Conservation (phyloP, 2,797 vertebrate genomes). For the Arrhamphus sclerolepis region DNA sequence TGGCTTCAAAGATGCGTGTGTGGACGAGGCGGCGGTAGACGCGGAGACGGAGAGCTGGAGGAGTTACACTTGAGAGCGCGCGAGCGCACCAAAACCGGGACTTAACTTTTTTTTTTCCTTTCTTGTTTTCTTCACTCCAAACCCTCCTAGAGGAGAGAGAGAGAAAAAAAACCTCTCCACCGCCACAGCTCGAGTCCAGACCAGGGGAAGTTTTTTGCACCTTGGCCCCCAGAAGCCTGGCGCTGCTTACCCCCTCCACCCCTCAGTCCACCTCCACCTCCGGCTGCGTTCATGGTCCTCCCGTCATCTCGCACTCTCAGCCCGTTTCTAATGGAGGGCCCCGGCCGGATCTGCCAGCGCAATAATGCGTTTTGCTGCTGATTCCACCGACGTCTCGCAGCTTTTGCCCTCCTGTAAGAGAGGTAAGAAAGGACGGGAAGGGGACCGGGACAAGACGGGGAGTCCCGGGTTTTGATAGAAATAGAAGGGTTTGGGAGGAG, state of each 20-base stretch:
- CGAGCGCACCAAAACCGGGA: background rate
- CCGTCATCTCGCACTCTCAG: constrained; percentile 62
- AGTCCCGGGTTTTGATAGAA: constrained; percentile 23
- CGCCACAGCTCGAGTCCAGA: constrained; percentile 6
- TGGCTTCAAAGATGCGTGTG: constrained; percentile 76
- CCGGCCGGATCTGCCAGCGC: constrained; percentile 79
- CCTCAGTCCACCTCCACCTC: constrained; percentile 18
- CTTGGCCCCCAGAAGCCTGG: constrained; percentile 46
- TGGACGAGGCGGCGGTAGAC: constrained; percentile 60
- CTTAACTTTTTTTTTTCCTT: background rate
- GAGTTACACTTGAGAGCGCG: background rate
- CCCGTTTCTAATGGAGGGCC: constrained; percentile 85
- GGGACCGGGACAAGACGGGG: constrained; percentile 7
- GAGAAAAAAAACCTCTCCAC: too few species aligned
- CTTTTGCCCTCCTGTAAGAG: constrained; percentile 72
- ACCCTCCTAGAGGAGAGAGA: too few species aligned
- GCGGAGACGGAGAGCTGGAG: constrained; percentile 39
- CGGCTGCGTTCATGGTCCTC: constrained; percentile 48
- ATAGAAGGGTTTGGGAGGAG: too few species aligned
- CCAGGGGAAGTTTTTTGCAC: constrained; percentile 56
- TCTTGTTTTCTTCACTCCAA: too few species aligned
- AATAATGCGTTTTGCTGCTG: constrained; percentile 78
- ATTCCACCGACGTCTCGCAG: constrained; percentile 60
- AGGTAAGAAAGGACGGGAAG: constrained; percentile 74
- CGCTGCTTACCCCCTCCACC: constrained; percentile 21